phyloP scores from a whole-genome alignment of 2,888 invertebrate species.

The Auanema freiburgensis region DNA sequence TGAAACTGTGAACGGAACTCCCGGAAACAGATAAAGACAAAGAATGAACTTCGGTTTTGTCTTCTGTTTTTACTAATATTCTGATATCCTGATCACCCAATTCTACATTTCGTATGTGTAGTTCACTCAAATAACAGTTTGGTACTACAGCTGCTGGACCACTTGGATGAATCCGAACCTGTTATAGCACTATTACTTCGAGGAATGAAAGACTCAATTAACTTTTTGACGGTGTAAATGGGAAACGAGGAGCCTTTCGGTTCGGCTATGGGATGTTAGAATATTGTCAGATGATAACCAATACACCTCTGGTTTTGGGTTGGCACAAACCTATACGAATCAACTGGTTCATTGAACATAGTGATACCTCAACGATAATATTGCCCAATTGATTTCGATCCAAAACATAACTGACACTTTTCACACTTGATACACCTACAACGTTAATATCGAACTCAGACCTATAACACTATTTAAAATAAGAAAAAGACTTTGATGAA shows the following conservation, averaged over 20 bases:
- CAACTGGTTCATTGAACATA: not conserved
- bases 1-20: no score
- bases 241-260: conserved; percentile 7
- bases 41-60: no score
- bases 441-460: conserved; percentile 19
- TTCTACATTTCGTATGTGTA: conserved; percentile 12
- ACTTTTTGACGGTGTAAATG: conserved; percentile 18
- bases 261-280: conserved; percentile 10
- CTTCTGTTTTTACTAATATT: no score
- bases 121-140: conserved; percentile 14
- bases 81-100: not conserved
- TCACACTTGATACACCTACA: conserved; percentile 14
- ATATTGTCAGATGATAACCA: conserved; percentile 30
- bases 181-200: no score
- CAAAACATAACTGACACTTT: conserved; percentile 7
- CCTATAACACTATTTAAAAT: conserved; percentile 9
- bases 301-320: conserved; percentile 36
- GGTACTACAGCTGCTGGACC: conserved; percentile 18
- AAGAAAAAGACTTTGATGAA: not conserved
- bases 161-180: no score
- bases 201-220: no score
- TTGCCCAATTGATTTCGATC: conserved; percentile 7
- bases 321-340: conserved; percentile 29
- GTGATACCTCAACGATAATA: conserved; percentile 12
- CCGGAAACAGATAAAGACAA: no score